These are phyloP conservation scores for Micromussa lordhowensis DNA, from an alignment of 92 coral and sea anemone genomes.

Conservation along the genomic window DNA sequence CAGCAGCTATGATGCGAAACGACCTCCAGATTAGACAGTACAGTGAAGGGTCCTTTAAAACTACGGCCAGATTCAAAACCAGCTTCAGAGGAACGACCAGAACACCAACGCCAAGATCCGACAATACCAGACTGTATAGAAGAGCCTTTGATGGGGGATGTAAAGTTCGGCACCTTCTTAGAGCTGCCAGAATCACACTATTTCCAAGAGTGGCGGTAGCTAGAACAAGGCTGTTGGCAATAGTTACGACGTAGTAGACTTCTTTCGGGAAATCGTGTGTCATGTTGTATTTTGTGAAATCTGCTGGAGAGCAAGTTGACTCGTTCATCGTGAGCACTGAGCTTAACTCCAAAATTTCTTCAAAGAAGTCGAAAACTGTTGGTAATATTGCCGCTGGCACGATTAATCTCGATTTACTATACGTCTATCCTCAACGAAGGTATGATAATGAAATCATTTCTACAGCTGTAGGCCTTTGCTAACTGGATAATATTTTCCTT, in stretches of 20 bases:
- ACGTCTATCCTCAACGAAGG: background rate
- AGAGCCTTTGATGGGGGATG: constrained; percentile 29
- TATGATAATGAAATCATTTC: background rate
- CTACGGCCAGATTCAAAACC: background rate
- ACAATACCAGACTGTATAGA: constrained; percentile 14
- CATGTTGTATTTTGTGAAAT: background rate
- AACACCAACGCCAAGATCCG: background rate
- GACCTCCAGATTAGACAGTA: background rate
- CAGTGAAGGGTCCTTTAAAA: background rate
- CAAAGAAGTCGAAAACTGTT: background rate
- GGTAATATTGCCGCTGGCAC: background rate
- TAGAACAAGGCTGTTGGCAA: background rate
- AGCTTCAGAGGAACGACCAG: background rate
- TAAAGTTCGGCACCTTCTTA: background rate
- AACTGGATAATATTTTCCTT: background rate
- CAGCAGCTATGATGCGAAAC: background rate
- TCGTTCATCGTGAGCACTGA: background rate
- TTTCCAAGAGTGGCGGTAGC: background rate
- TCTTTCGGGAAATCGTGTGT: background rate
- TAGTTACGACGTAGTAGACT: background rate
- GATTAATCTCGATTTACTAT: background rate
- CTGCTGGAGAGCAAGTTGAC: background rate
- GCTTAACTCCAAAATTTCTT: background rate
- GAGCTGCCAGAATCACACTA: background rate
- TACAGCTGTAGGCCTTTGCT: background rate